These are phyloP conservation scores for Notamacropus eugenii DNA, from an alignment of 2,797 vertebrate species.

Conservation along the genomic window DNA sequence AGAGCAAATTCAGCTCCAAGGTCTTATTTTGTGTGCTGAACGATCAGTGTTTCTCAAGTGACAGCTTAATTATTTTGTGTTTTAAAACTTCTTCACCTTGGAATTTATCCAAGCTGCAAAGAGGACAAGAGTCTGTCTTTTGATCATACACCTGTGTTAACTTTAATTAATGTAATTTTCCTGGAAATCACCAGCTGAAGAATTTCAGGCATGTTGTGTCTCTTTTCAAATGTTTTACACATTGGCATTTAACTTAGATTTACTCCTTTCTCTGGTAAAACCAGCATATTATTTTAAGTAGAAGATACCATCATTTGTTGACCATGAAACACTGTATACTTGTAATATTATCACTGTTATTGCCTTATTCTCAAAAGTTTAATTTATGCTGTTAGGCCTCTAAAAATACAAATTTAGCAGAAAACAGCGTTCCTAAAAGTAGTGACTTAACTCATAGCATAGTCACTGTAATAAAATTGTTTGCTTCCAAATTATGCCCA, in stretches of 20 bases:
- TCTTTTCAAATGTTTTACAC: neutral
- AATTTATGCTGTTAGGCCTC: neutral
- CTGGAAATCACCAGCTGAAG: constrained; percentile 77
- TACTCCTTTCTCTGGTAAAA: neutral
- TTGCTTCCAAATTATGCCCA: neutral
- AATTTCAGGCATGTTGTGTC: constrained; percentile 73
- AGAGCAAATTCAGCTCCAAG: neutral
- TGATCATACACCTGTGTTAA: constrained; percentile 85
- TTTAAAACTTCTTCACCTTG: constrained; percentile 83
- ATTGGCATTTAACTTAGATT: neutral
- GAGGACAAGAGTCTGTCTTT: constrained; percentile 78
- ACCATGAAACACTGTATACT: neutral
- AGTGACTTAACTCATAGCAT: neutral
- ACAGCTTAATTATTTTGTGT: constrained; percentile 87
- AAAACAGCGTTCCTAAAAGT: neutral
- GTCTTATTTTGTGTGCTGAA: constrained; percentile 65
- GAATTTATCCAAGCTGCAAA: constrained; percentile 82
- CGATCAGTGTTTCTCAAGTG: constrained; percentile 78
- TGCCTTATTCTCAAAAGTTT: neutral
- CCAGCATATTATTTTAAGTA: neutral
- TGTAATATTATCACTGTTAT: neutral
- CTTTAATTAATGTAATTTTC: constrained; percentile 82
- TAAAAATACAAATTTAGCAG: neutral
- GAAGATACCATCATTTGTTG: neutral
- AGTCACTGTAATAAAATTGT: neutral